Percentiles rank a stretch among this genome's conserved stretches.
These are phyloP conservation scores for Parascotia fuliginaria DNA, from an alignment of 2,888 invertebrate genomes.

Conservation along the genomic window DNA sequence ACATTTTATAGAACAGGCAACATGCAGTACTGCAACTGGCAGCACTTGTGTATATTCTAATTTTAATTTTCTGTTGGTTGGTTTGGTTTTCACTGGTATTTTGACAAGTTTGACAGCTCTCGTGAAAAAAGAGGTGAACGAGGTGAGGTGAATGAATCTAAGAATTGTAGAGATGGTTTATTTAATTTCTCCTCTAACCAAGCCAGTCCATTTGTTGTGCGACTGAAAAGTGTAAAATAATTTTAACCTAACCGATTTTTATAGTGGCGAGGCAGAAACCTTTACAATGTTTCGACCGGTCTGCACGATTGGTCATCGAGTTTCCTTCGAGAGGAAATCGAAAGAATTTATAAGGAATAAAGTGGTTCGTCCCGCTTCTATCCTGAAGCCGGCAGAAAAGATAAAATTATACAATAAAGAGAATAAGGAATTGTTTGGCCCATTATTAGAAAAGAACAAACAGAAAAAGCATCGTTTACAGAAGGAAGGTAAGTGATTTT, in stretches of 20 bases:
- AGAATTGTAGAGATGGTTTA: no score
- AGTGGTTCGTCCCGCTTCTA: slow-evolving; percentile 71
- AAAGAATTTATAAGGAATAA: slow-evolving; percentile 73
- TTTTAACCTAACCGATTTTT: no score
- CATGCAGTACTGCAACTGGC: no score
- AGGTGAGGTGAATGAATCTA: no score
- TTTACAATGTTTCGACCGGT: slow-evolving; percentile 69
- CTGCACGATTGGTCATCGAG: slow-evolving; percentile 58
- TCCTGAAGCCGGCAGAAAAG: slow-evolving; percentile 76
- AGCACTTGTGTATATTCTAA: slow-evolving; percentile 13
- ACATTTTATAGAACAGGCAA: no score
- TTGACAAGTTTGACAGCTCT: slow-evolving; percentile 5
- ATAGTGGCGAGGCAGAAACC: no score
- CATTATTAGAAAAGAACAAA: slow-evolving; percentile 77
- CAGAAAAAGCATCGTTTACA: slow-evolving; percentile 70
- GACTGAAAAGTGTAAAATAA: no score
- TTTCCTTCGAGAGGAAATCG: slow-evolving; percentile 56
- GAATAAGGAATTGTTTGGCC: slow-evolving; percentile 80
- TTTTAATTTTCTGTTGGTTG: slow-evolving; percentile 28
- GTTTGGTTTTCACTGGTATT: slow-evolving; percentile 1
- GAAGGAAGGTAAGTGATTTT: slow-evolving; percentile 68
- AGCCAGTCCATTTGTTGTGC: no score
- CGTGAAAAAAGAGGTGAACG: neutral
- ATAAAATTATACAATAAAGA: slow-evolving; percentile 79
- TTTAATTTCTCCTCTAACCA: no score